Base-by-base conservation (phyloP, 2,797 vertebrate genomes). In the Characodon lateralis region DNA sequence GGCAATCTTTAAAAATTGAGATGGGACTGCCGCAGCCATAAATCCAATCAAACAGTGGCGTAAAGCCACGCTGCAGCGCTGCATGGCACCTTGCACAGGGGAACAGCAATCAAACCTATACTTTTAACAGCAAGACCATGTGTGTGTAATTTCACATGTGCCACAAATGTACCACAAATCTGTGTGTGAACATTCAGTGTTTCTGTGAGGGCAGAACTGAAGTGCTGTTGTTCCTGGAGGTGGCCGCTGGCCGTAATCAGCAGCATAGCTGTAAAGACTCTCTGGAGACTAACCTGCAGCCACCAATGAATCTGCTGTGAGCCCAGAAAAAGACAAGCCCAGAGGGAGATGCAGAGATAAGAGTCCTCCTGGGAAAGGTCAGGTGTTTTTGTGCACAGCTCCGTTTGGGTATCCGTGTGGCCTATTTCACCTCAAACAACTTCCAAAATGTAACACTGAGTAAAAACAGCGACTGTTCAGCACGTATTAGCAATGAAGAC, bases 11-110 rank as follows among this genome's bases (percentile, higher is more conserved):
- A 80, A 85, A 89, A 92, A 93, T 90, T 89, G 88, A 81, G 84
- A 90, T 87, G 88, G 82, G 89, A 88, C 88, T 85, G 88, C 86
- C 51, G 87, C 88, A 91, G 89, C 90, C 90, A 89, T 92, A 92
- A 93, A 95, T 93, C 91, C 91, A 92, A 91, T 90, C 91, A 92
- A 88, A 91, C 82, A 85, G 87, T 35, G 74, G 87, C 74, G 87
- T 78, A 83, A 76, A 77, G 89, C 74, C 68, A 39, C 10, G 72
- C 79, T 79, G 84, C 71, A 71, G 78, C 79, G 72, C 88, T 43
- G 75, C 86, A 58, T 76, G 82, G 68, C 74, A 79, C 83, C 75
- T 72, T 51, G 0, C 74, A 83, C 61, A 61, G 50, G 39, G 77
- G 10, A 22, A 68, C 22, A 43, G 65, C 20, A 43, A 68, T 43